Percentiles rank a stretch among this genome's conserved stretches.
These are phyloP conservation scores for Oophaga pumilio DNA, from an alignment of 2,113 vertebrate species.

Conservation along the genomic window DNA sequence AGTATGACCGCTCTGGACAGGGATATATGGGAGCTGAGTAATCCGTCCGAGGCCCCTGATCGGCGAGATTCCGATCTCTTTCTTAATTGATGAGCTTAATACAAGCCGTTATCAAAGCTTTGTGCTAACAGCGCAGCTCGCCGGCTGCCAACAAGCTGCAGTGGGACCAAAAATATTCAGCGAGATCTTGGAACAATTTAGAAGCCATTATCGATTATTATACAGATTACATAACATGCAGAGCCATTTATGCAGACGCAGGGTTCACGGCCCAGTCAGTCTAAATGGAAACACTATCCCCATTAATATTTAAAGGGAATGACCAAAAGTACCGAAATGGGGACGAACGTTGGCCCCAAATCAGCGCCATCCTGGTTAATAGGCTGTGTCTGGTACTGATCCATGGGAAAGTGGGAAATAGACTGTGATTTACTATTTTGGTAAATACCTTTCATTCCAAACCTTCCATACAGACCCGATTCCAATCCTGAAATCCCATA, in stretches of 20 bases:
- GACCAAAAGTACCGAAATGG: too few species aligned
- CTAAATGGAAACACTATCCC: not conserved
- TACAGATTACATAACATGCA: constrained; percentile 20
- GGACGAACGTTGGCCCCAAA: too few species aligned
- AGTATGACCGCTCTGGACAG: not conserved
- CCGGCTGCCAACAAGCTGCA: not conserved
- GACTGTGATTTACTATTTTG: too few species aligned
- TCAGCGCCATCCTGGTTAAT: too few species aligned
- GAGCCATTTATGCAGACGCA: not conserved
- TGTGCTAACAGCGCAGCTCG: not conserved
- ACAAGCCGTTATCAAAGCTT: constrained; percentile 17
- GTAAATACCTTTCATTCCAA: too few species aligned
- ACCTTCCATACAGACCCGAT: not conserved
- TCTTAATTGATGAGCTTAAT: constrained; percentile 27
- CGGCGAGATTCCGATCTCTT: constrained; percentile 10
- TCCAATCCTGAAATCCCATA: not conserved
- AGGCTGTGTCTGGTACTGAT: too few species aligned
- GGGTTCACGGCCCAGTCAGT: not conserved
- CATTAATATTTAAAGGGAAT: not conserved
- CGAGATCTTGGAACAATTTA: constrained; percentile 11
- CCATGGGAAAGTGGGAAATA: too few species aligned
- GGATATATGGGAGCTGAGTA: not conserved
- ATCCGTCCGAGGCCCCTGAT: not conserved
- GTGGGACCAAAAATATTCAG: not conserved
- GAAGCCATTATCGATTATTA: constrained; percentile 8